phyloP scores from a whole-genome alignment of 2,113 vertebrate genomes.

The Burhinus oedicnemus region DNA sequence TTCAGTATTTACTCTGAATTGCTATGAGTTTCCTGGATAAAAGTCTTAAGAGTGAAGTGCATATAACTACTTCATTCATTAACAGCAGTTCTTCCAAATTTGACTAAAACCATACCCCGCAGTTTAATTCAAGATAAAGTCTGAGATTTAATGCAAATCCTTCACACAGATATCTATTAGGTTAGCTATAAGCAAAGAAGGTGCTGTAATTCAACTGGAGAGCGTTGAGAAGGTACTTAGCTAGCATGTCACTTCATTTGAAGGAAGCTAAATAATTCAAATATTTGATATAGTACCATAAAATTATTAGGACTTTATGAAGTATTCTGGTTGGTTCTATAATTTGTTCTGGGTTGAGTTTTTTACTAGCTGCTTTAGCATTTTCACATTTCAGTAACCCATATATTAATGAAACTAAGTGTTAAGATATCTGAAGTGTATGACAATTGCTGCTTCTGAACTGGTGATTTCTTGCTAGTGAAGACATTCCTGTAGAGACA shows the following conservation, averaged over 20 bases:
- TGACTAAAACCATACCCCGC: neutral
- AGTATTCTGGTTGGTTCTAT: neutral
- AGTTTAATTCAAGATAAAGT: neutral
- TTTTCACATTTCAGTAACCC: neutral
- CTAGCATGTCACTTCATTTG: neutral
- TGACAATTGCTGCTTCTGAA: neutral
- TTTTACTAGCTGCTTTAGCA: neutral
- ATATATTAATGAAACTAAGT: neutral
- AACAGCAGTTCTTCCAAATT: neutral
- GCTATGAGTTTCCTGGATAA: neutral
- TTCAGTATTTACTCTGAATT: neutral
- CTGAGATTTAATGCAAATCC: neutral
- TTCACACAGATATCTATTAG: neutral
- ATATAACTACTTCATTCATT: neutral
- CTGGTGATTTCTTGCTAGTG: neutral
- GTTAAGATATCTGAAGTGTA: neutral
- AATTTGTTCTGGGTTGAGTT: neutral
- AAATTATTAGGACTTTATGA: neutral
- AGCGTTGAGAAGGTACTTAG: neutral
- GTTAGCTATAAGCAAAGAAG: neutral
- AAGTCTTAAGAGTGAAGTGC: neutral
- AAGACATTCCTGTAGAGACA: neutral
- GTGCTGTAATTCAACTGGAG: neutral
- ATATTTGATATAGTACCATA: neutral
- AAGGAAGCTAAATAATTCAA: neutral